Conservation (phyloP, 2,797 vertebrate species). For the Malacoraja senta region DNA sequence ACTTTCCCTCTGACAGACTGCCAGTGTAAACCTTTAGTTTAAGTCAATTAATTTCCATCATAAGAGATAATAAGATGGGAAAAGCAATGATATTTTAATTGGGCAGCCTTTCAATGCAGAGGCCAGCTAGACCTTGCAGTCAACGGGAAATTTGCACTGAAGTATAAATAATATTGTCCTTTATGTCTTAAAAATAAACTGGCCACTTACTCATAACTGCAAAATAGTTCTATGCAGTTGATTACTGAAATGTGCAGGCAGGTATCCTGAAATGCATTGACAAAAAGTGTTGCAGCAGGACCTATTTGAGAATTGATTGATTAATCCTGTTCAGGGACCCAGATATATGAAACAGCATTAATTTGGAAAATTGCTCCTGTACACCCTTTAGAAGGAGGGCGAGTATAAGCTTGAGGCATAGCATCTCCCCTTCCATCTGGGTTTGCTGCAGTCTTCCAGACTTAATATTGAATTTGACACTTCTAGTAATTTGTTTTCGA, state of each 20-base stretch:
- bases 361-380: neutral
- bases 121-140: neutral
- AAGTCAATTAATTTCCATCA: conserved; percentile 36
- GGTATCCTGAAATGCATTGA: neutral
- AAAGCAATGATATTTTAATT: conserved; percentile 36
- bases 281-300: neutral
- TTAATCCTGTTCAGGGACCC: neutral
- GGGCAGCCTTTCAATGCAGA: conserved; percentile 21
- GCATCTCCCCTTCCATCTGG: too few species aligned
- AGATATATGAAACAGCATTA: neutral
- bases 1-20: conserved; percentile 20
- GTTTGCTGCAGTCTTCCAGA: too few species aligned
- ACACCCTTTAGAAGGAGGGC: neutral
- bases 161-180: neutral
- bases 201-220: neutral
- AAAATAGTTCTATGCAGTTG: neutral
- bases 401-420: too few species aligned
- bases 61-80: conserved; percentile 37
- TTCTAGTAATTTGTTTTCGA: too few species aligned
- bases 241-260: neutral
- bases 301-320: neutral
- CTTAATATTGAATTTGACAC: too few species aligned
- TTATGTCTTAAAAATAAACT: neutral
- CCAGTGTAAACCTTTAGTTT: conserved; percentile 34
- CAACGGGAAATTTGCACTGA: neutral